Evolutionary conservation across 1,140 invertebrate genomes (phyloP).

Genomic region (Hycleus phaleratus): DNA sequence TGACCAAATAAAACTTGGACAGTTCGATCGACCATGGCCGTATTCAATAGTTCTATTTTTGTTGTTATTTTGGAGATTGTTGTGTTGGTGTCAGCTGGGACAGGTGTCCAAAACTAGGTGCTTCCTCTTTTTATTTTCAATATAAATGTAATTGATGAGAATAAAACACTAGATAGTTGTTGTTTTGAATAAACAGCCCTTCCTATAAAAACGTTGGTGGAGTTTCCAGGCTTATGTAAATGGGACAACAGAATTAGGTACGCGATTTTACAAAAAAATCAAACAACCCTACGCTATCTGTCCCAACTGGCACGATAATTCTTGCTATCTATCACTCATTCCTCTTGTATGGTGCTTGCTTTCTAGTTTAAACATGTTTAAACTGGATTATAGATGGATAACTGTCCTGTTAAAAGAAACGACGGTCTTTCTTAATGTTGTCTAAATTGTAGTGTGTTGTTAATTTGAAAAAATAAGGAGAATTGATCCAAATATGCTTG

Average conservation of each 20-base stretch:
- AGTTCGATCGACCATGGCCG: background rate
- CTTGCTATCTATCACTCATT: slow-evolving; percentile 24
- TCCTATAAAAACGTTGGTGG: slow-evolving; percentile 4
- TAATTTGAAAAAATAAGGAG: too few relatives aligned
- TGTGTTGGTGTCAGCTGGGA: slow-evolving; percentile 40
- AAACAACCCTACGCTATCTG: slow-evolving; percentile 37
- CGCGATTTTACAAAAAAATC: slow-evolving; percentile 5
- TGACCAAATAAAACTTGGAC: background rate
- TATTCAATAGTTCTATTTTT: background rate
- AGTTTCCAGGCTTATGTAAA: slow-evolving; percentile 16
- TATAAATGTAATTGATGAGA: slow-evolving; percentile 3
- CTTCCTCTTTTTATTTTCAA: slow-evolving; percentile 22
- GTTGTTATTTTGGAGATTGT: slow-evolving; percentile 2
- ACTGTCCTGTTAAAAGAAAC: too few relatives aligned
- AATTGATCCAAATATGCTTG: too few relatives aligned
- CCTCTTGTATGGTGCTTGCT: background rate
- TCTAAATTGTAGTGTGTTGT: too few relatives aligned
- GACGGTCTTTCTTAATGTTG: too few relatives aligned
- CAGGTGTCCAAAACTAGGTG: slow-evolving; percentile 34
- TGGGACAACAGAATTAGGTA: slow-evolving; percentile 22
- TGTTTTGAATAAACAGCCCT: slow-evolving; percentile 8
- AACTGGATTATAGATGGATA: too few relatives aligned
- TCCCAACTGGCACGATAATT: slow-evolving; percentile 51
- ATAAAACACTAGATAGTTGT: slow-evolving; percentile 8
- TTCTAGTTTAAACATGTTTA: too few relatives aligned